Base-by-base conservation (phyloP, 2,888 invertebrate species). In the Zygogramma bicolorata region DNA sequence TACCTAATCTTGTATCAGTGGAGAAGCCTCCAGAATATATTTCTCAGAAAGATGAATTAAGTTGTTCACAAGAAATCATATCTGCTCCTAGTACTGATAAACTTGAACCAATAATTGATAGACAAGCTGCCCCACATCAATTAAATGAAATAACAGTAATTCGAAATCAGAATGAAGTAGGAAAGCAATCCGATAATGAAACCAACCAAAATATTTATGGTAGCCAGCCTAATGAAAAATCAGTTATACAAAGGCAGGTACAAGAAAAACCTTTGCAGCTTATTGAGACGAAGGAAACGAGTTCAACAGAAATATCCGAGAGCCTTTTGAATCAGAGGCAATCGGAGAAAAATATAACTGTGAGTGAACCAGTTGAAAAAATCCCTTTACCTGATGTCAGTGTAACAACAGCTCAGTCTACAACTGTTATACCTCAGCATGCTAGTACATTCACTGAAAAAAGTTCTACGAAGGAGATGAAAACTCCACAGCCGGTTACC, bases 401-500 rank as follows among this genome's bases (percentile, higher is more conserved):
- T n/a, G 22, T 53, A n/a, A 53, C 27, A n/a, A 13, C 53, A 25
- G 4, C n/a, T 13, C 25, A 53, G n/a, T 22, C 53, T 53, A 13
- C 53, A 53, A 25, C 27, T 13, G 22, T 15, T 1, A 40, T 27
- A 1, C 20, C 29, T 46, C 20, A 40, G 7, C 62, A 40, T 15
- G 25, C 20, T 15, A 42, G 42, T 46, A 62, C 42, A 27, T 7
- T 46, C 22, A 46, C 27, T 8, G 62, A 62, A n/a, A 62, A 62
- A 22, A 34, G 53, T 8, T 6, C 42, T n/a, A n/a, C n/a, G 0
- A 63, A 46, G 10, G 63, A 63, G 15, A 2, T 31, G 29, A 63
- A 79, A 89, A 66, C 63, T 0, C 88, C 77, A 88, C 89, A 79
- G 81, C 88, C 7, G 3, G 46, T 15, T 3, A 2, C 2, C 0